Percentiles rank a stretch among this genome's conserved stretches.
Conservation (phyloP, 2,888 invertebrate species). For the Drosophila lacicola region DNA sequence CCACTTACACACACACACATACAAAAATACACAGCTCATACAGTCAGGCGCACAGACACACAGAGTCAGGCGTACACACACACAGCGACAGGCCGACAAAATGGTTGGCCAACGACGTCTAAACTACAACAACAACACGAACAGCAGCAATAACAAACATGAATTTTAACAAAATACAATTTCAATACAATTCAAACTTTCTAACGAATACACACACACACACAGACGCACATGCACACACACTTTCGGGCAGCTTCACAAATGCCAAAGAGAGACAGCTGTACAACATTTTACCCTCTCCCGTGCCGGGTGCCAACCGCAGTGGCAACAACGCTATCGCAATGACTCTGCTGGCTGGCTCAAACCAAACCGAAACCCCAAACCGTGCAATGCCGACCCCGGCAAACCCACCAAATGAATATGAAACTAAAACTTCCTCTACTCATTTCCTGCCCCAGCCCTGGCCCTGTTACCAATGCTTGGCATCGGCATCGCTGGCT, state of each 20-base stretch:
- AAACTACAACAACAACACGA: conserved; percentile 64
- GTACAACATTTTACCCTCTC: conserved; percentile 31
- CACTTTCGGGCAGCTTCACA: conserved; percentile 16
- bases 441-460: conserved; percentile 75
- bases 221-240: conserved; percentile 23
- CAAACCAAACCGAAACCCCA: conserved; percentile 8
- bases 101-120: conserved; percentile 78
- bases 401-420: conserved; percentile 50
- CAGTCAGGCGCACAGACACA: not conserved
- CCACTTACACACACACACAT: conserved; percentile 33
- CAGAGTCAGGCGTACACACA: conserved; percentile 13
- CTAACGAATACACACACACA: conserved; percentile 71
- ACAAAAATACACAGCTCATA: not conserved
- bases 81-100: conserved; percentile 71
- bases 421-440: conserved; percentile 83
- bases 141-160: conserved; percentile 76
- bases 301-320: conserved; percentile 58
- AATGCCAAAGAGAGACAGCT: conserved; percentile 40
- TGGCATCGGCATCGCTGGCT: conserved; percentile 29
- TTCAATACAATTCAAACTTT: conserved; percentile 84
- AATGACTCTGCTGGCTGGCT: conserved; percentile 54
- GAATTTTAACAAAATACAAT: conserved; percentile 83
- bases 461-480: conserved; percentile 1
- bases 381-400: not conserved
- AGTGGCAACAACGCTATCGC: conserved; percentile 73